A percentile compares a stretch with the other conserved stretches of the same genome.
phyloP scores from a whole-genome alignment of 2,888 invertebrate genomes.

The Perizoma affinitatum region DNA sequence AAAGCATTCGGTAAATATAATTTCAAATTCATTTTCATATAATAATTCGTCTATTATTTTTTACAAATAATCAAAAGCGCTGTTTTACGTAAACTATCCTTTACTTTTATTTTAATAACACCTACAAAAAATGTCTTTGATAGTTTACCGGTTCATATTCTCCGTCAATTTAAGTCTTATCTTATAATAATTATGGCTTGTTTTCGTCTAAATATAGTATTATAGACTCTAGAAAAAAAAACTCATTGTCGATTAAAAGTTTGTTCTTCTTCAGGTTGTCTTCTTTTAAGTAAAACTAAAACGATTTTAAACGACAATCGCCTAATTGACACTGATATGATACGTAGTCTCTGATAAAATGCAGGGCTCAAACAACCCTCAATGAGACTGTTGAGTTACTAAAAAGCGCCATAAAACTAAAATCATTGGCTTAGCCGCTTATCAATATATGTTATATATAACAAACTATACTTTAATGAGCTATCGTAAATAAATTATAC shows the following conservation, averaged over 20 bases:
- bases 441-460: not conserved
- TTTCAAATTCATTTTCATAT: constrained; percentile 2
- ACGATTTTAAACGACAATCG: not conserved
- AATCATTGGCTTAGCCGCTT: constrained; percentile 20
- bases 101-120: not conserved
- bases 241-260: not conserved
- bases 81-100: constrained; percentile 2
- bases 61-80: not conserved
- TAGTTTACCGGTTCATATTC: constrained; percentile 5
- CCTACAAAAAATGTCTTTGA: not conserved
- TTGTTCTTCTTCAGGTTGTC: not conserved
- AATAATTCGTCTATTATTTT: too few species aligned
- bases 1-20: constrained; percentile 7
- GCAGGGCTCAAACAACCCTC: not conserved
- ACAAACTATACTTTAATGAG: constrained; percentile 11
- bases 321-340: constrained; percentile 8
- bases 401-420: constrained; percentile 7
- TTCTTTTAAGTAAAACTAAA: too few species aligned
- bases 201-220: not conserved
- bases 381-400: not conserved
- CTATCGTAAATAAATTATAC: constrained; percentile 2
- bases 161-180: not conserved
- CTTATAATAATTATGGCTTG: not conserved
- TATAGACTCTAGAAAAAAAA: not conserved
- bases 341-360: not conserved